Base-by-base conservation (phyloP, 2,888 invertebrate genomes). In the Ischnura elegans region DNA sequence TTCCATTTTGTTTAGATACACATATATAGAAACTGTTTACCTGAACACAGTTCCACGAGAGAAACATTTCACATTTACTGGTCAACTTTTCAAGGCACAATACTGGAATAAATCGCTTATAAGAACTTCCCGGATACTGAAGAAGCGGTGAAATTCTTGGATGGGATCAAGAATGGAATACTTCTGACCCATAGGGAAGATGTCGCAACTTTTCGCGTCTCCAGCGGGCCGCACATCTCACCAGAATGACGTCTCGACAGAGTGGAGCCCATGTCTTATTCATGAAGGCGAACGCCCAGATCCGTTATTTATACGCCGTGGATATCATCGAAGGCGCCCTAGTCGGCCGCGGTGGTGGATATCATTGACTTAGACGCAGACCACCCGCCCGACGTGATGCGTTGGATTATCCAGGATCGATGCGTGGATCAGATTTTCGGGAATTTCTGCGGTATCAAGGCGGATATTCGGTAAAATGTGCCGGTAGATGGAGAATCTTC, bases 301-400 rank as follows among this genome's bases (percentile, higher is more conserved):
- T 76, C 76, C 76, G 76, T 76, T 76, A 76, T 76, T 76, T 76
- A 76, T 76, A 76, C n/a, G n/a, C 25, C 76, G 36, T 13, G 76
- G 76, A 76, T 76, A 76, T 76, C 76, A n/a, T n/a, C n/a, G n/a
- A n/a, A n/a, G 36, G 36, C 29, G 76, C 36, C 25, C 29, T 5
- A 76, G 29, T 76, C 76, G 36, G 10, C 76, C n/a, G 36, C 29
- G 29, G 76, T 36, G 36, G 76, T 29, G 76, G 19, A 76, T 36
- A 76, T 76, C 76, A 36, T 36, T 36, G 76, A 10, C 36, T 76
- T 76, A 10, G 76, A 76, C 76, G 76, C 13, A 25, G 76, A 29
- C 16, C 4, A 51, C 51, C 2, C 51, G 19, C 16, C 36, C 36
- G 2, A 29, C 36, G 29, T n/a, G 29, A 76, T 6, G 76, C 6